Evolutionary conservation across 2,113 vertebrate genomes (phyloP).

Genomic region (Fregetta grallaria): DNA sequence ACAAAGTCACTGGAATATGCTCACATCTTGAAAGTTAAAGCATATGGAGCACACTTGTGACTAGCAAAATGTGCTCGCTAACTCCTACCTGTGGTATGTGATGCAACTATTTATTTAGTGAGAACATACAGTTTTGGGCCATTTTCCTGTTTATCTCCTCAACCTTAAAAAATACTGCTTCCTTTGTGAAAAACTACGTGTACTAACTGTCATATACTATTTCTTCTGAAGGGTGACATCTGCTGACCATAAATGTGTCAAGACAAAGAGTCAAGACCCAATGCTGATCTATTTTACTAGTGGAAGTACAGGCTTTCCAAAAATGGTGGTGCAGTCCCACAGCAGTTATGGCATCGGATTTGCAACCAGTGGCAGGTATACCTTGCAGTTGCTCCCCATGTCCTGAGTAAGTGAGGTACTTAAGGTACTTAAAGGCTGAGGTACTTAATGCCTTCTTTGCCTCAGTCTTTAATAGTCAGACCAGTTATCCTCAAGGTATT

Average conservation of each 20-base stretch:
- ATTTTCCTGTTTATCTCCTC: not conserved
- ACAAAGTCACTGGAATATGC: not conserved
- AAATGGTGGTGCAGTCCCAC: constrained; percentile 83
- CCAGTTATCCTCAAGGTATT: too few relatives aligned
- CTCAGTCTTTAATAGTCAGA: too few relatives aligned
- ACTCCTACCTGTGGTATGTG: not conserved
- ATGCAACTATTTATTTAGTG: not conserved
- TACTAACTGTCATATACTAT: not conserved
- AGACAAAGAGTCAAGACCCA: constrained; percentile 74
- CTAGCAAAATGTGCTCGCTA: not conserved
- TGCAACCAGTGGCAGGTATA: constrained; percentile 74
- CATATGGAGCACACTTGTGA: not conserved
- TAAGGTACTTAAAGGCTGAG: too few relatives aligned
- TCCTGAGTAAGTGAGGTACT: not conserved
- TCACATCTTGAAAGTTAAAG: not conserved
- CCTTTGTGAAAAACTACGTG: not conserved
- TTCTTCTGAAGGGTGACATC: constrained; percentile 70
- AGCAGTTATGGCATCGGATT: constrained; percentile 80
- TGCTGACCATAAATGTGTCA: constrained; percentile 70
- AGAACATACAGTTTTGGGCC: not conserved
- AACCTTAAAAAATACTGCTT: not conserved
- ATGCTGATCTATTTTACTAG: constrained; percentile 83
- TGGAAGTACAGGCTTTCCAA: constrained; percentile 81
- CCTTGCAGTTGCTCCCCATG: not conserved
- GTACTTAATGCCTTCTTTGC: too few relatives aligned